Base-by-base conservation (phyloP, 2,888 invertebrate species). In the Poecilus cupreus region DNA sequence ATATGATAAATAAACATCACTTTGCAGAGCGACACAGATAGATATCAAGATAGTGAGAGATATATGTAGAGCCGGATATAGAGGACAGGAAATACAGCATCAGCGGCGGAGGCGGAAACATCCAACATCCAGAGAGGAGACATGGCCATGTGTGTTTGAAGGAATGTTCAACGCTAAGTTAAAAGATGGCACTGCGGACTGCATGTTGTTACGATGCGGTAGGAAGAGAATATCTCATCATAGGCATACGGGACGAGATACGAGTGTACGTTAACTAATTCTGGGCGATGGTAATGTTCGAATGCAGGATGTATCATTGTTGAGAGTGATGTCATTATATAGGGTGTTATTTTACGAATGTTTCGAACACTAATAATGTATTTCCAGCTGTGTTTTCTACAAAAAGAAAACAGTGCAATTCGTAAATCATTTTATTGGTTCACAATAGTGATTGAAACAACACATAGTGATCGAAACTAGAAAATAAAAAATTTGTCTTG, bases 31-130 rank as follows among this genome's bases (percentile, higher is more conserved):
- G 11, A 43, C 43, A 1, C 8, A 32, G 32, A 32, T 8, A 32
- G 32, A 32, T 16, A 26, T 2, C 26, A 8, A 32, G 32, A 32
- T 32, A 6, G 32, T 51, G 46, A 6, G 6, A 20, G 51, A 51
- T 11, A n/a, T n/a, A n/a, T n/a, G n/a, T n/a, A 4, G 20, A 72
- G 26, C 24, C 13, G 76, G 57, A 76, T 11, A 37, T 13, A n/a
- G n/a, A 13, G 51, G 76, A 76, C 18, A 39, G 77, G 39, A 57
- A 43, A 3, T 43, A 24, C 22, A 46, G 74, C 74, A 74, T 39
- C 49, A 39, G 77, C 64, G 64, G 51, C 32, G 64, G 64, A 68
- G 64, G 64, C 77, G 77, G 77, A 57, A 77, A 77, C 77, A 77
- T 77, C 57, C 77, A 77, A 60, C 77, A 77, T 77, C 39, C 77